Evolutionary conservation across 2,888 invertebrate species (phyloP), one percentile per base, ranked within the genome.

Genomic region (Andrena marginata): DNA sequence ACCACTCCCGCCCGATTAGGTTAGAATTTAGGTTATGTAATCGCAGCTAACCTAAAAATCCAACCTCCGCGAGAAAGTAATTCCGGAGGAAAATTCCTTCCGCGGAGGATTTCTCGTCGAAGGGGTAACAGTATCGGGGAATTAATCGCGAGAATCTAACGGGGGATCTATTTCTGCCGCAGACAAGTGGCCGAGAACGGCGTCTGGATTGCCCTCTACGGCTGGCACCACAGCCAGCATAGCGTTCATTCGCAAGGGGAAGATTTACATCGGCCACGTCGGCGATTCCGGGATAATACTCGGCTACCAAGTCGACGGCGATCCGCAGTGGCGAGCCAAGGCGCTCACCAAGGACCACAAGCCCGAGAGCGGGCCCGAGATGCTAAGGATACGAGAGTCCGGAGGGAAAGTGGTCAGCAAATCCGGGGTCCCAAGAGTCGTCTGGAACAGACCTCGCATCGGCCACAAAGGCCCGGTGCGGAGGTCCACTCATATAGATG

Each of bases 141-240:
- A 67, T 7, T n/a, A 62, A 13, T 59, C 48, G 3, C 7, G 2
- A 6, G 3, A n/a, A 23, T 3, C 67, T 85, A 8, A 82, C 0
- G 7, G 7, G 7, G 8, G 1, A 1, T 16, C 5, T 62, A 7
- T 4, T 80, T 89, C 72, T 65, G 6, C 7, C 42, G 60, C 94
- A 98, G 98, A 97, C 91, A 97, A 97, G 95, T 99, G 99, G 99
- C 99, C 99, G 20, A 97, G 97, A 94, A 99, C 99, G n/a, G 96
- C 97, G 23, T 97, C 98, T 71, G 99, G 99, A 10, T 95, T 98
- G 88, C 97, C 98, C 4, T 99, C 99, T 93, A 99, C 99, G 0
- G 98, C 99, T 0, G 99, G 99, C 6, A 99, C 99, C 1, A 99
- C 99, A 5, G 99, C 99, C 35, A 99, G 98, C 92, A 96, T 99